These are phyloP conservation scores for Tetramorium bicarinatum DNA, from an alignment of 2,888 invertebrate species.

Conservation along the genomic window DNA sequence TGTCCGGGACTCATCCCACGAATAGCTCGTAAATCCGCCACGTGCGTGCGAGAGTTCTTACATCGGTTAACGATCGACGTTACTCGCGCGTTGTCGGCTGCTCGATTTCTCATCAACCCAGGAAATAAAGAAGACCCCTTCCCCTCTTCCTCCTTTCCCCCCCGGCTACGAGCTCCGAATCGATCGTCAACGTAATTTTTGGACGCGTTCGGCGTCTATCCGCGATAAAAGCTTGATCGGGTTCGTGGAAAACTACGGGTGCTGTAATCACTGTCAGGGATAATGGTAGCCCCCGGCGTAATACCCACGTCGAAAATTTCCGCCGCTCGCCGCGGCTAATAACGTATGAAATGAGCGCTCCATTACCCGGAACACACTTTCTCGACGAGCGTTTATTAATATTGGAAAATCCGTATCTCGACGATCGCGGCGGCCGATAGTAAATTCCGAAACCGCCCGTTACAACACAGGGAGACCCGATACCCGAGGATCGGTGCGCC, in stretches of 20 bases:
- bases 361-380: conserved; percentile 64
- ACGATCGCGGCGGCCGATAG: conserved; percentile 62
- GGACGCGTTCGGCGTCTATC: background rate
- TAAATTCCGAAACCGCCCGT: conserved; percentile 68
- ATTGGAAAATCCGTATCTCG: conserved; percentile 74
- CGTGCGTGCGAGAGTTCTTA: background rate
- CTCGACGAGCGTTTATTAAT: conserved; percentile 73
- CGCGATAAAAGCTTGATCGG: conserved; percentile 35
- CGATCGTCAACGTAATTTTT: conserved; percentile 4
- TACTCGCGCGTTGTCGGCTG: background rate
- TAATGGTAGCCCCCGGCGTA: conserved; percentile 39
- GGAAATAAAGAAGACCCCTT: background rate
- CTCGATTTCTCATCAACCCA: background rate
- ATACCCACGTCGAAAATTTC: conserved; percentile 44
- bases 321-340: conserved; percentile 61
- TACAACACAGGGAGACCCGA: conserved; percentile 39
- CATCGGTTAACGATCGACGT: background rate
- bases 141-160: no score
- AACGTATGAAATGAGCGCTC: conserved; percentile 69
- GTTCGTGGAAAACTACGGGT: conserved; percentile 21
- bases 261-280: conserved; percentile 36
- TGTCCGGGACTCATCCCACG: background rate
- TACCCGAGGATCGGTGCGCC: conserved; percentile 51
- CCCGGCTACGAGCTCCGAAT: background rate
- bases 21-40: conserved; percentile 18